Percentiles rank a stretch among this genome's conserved stretches.
These are phyloP conservation scores for Aleadryas rufinucha DNA, from an alignment of 2,113 vertebrate species.

Conservation along the genomic window DNA sequence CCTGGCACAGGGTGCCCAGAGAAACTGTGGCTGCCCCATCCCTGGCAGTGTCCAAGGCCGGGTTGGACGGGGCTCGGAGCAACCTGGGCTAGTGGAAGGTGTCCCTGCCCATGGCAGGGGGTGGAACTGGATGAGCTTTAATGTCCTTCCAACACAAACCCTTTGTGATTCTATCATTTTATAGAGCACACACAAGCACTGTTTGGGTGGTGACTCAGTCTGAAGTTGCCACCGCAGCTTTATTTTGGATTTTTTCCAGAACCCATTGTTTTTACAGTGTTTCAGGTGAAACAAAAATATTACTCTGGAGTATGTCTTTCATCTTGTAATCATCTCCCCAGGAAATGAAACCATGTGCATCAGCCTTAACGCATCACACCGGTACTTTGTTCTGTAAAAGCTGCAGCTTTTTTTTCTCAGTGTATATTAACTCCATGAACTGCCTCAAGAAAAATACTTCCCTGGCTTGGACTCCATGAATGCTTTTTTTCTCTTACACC, in stretches of 20 bases:
- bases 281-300: conserved; percentile 81
- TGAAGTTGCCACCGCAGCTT: conserved; percentile 70
- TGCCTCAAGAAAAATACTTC: conserved; percentile 48
- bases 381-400: conserved; percentile 71
- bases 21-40: not conserved
- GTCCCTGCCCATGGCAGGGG: not conserved
- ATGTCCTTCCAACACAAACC: not conserved
- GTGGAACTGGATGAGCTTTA: not conserved
- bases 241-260: conserved; percentile 75
- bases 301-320: conserved; percentile 76
- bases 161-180: not conserved
- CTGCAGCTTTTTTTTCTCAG: conserved; percentile 48
- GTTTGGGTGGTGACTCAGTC: conserved; percentile 66
- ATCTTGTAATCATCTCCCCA: conserved; percentile 77
- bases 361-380: conserved; percentile 66
- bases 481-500: not conserved
- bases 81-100: not conserved
- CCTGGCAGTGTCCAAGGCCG: not conserved
- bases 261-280: conserved; percentile 76
- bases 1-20: not conserved
- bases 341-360: conserved; percentile 79
- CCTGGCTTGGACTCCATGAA: not conserved
- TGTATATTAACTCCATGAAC: conserved; percentile 33
- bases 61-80: not conserved
- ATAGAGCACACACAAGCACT: conserved; percentile 41